These are phyloP conservation scores for Rhagophthalmus giganteus DNA, from an alignment of 2,888 invertebrate species.

Conservation along the genomic window DNA sequence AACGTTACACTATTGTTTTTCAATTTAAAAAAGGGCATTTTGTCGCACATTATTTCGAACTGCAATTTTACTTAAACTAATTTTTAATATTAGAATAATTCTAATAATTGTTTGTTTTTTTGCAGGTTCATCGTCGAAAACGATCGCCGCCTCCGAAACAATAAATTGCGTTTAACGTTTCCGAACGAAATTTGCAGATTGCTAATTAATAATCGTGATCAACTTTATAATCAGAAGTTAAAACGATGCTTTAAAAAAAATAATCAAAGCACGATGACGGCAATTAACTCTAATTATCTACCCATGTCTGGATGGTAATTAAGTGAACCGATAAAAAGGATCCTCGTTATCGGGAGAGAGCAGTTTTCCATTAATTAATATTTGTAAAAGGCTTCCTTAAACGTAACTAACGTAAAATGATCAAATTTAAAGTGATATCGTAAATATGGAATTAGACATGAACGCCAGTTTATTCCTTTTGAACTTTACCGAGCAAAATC, in stretches of 20 bases:
- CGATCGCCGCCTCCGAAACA: no score
- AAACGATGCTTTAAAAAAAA: neutral
- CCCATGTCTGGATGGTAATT: neutral
- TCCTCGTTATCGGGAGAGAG: neutral
- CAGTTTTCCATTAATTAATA: neutral
- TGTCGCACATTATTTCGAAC: no score
- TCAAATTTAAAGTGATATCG: neutral
- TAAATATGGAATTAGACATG: conserved; percentile 17
- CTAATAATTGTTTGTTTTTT: no score
- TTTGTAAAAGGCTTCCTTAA: neutral
- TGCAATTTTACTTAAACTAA: no score
- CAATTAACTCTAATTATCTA: neutral
- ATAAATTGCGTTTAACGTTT: no score
- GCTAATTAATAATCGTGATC: no score
- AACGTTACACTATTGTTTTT: no score
- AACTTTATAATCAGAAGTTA: neutral
- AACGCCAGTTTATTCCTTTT: conserved; percentile 19
- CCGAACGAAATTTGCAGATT: no score
- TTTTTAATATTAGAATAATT: no score
- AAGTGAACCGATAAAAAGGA: neutral
- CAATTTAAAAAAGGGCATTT: no score
- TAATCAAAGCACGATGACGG: neutral
- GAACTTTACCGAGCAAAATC: conserved; percentile 17
- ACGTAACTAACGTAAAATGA: neutral
- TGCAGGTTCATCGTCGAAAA: no score